Percentiles rank a stretch among this genome's conserved stretches.
phyloP scores from a whole-genome alignment of 2,113 vertebrate species.

The Ochotona princeps region DNA sequence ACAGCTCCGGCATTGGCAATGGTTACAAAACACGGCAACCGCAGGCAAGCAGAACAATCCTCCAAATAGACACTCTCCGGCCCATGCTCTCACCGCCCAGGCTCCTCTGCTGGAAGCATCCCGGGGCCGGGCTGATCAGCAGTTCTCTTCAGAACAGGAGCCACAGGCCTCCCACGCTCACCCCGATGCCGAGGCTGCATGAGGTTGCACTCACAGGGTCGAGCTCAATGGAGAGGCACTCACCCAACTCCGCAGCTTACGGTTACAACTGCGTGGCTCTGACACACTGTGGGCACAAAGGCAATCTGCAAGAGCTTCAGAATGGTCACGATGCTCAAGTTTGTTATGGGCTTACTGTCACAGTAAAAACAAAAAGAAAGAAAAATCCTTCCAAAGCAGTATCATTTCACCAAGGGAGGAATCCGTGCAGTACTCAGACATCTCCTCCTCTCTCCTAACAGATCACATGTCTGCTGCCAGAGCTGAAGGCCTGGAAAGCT shows the following conservation, averaged over 20 bases:
- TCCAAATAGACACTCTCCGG: not conserved
- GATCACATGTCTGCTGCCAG: not conserved
- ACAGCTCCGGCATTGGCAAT: not conserved
- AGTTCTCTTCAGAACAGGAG: rapidly evolving
- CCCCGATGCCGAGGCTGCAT: not conserved
- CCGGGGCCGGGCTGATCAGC: not conserved
- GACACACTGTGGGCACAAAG: not conserved
- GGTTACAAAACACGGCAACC: not conserved
- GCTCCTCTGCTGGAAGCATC: not conserved
- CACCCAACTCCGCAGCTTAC: not conserved
- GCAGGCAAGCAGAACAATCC: not conserved
- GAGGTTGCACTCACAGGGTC: not conserved
- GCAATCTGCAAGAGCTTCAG: not conserved
- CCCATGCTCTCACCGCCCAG: rapidly evolving
- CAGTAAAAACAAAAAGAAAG: not conserved
- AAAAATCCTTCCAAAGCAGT: not conserved
- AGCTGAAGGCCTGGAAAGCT: not conserved
- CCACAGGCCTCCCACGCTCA: not conserved
- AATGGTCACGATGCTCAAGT: not conserved
- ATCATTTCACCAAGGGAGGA: not conserved
- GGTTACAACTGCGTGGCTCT: not conserved
- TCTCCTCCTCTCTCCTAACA: not conserved
- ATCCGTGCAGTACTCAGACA: not conserved
- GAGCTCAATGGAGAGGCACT: not conserved
- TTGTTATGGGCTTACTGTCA: not conserved